Evolutionary conservation across 1,140 invertebrate genomes (phyloP).

Genomic region (Drosophila baimaii): DNA sequence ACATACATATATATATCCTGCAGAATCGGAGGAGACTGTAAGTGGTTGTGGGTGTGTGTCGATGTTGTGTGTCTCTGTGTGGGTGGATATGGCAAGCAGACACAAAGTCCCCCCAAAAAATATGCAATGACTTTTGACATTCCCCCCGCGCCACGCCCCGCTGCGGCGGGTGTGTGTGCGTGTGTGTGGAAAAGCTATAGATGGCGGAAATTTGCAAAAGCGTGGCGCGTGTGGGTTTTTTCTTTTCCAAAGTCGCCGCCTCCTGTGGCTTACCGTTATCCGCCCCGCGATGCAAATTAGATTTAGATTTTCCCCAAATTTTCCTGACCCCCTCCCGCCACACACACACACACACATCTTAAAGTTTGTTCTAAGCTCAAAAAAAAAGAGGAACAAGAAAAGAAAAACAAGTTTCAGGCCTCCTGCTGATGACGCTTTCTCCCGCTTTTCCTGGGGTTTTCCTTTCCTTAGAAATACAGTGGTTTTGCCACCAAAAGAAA

Average conservation of each 20-base stretch:
- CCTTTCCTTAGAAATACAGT: constrained; percentile 2
- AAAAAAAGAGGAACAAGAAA: not conserved
- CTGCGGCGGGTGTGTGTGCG: not conserved
- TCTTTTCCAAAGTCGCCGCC: constrained; percentile 14
- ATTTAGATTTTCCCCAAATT: constrained; percentile 57
- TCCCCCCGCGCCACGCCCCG: not conserved
- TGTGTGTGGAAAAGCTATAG: constrained; percentile 14
- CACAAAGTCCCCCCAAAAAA: constrained; percentile 31
- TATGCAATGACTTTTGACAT: constrained; percentile 54
- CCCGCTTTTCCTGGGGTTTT: not conserved
- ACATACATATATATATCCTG: constrained; percentile 1
- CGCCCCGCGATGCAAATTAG: constrained; percentile 63
- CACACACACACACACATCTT: constrained; percentile 4
- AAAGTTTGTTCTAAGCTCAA: constrained; percentile 39
- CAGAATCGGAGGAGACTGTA: constrained; percentile 14
- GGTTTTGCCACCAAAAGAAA: constrained; percentile 15
- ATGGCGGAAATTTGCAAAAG: constrained; percentile 25
- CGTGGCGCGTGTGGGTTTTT: constrained; percentile 20
- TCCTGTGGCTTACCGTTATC: constrained; percentile 39
- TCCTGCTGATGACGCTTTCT: constrained; percentile 34
- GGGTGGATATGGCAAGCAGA: not conserved
- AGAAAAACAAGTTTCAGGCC: constrained; percentile 16
- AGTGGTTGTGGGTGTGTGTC: constrained; percentile 1
- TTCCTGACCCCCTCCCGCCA: too few relatives aligned
- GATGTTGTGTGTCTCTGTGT: not conserved